Conservation (phyloP, 37 sponge, comb jelly and placozoan species). For the Ianthella basta region DNA sequence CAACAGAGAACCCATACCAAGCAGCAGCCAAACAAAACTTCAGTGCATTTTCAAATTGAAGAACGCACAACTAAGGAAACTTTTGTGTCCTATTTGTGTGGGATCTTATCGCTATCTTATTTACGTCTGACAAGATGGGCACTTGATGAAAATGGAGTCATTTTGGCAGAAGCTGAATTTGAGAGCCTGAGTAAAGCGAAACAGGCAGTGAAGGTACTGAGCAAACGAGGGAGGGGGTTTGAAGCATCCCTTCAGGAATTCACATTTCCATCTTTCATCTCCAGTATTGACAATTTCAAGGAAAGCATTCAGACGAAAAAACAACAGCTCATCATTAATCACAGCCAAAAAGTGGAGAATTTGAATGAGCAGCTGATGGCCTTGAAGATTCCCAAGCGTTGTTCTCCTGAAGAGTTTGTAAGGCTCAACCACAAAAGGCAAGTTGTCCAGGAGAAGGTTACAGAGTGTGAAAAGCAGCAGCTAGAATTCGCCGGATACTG, state of each 20-base stretch:
- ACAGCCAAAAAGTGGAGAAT: constrained; percentile 8
- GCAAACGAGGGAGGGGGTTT: not conserved
- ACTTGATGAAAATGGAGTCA: not conserved
- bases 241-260: constrained; percentile 14
- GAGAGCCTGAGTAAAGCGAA: constrained; percentile 29
- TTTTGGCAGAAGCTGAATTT: constrained; percentile 25
- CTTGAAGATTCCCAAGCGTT: constrained; percentile 25
- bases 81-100: no score
- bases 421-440: not conserved
- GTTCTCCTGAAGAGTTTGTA: constrained; percentile 1
- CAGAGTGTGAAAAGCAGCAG: constrained; percentile 32
- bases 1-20: no score
- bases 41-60: no score
- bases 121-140: no score
- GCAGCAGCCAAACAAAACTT: no score
- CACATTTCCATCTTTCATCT: not conserved
- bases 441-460: not conserved
- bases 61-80: no score
- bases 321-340: not conserved
- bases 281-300: constrained; percentile 2
- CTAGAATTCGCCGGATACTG: constrained; percentile 34
- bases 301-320: constrained; percentile 3
- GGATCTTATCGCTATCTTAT: no score
- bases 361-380: not conserved
- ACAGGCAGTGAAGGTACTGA: constrained; percentile 22